These are phyloP conservation scores for Lethenteron camtschaticum DNA, from an alignment of 2,113 vertebrate species.

Conservation along the genomic window DNA sequence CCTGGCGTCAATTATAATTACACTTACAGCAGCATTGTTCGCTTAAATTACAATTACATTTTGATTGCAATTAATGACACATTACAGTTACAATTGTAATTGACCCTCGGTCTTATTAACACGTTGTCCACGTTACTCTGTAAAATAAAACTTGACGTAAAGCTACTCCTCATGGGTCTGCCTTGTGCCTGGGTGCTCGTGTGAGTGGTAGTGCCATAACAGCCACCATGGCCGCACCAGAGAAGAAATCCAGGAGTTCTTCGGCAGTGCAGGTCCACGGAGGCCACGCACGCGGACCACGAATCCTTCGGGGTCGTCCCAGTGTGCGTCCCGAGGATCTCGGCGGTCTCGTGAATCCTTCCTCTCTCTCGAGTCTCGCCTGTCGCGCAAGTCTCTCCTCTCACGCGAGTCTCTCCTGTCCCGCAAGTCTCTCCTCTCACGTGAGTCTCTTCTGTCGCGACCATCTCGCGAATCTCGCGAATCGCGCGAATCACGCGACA, in stretches of 20 bases:
- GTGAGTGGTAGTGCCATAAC: neutral
- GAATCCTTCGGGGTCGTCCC: conserved; percentile 33
- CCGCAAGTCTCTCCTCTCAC: neutral
- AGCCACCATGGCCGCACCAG: conserved; percentile 20
- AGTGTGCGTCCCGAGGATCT: conserved; percentile 9
- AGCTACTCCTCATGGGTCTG: neutral
- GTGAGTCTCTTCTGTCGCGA: neutral
- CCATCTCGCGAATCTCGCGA: neutral
- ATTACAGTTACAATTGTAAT: too few relatives aligned
- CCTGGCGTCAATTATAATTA: too few relatives aligned
- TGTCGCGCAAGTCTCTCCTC: neutral
- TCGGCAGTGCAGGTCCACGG: conserved; percentile 42
- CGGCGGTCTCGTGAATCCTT: neutral
- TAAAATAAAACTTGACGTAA: neutral
- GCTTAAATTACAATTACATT: too few relatives aligned
- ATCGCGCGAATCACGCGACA: neutral
- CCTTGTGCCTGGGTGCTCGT: neutral
- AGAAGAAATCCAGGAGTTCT: conserved; percentile 41
- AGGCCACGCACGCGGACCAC: conserved; percentile 44
- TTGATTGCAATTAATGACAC: too few relatives aligned
- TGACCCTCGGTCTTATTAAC: too few relatives aligned
- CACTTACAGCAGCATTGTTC: too few relatives aligned
- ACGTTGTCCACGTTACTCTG: too few relatives aligned
- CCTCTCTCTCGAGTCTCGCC: neutral
- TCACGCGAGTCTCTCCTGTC: neutral